Base-by-base conservation (phyloP, 2,888 invertebrate species). In the Ethmia dodecea region DNA sequence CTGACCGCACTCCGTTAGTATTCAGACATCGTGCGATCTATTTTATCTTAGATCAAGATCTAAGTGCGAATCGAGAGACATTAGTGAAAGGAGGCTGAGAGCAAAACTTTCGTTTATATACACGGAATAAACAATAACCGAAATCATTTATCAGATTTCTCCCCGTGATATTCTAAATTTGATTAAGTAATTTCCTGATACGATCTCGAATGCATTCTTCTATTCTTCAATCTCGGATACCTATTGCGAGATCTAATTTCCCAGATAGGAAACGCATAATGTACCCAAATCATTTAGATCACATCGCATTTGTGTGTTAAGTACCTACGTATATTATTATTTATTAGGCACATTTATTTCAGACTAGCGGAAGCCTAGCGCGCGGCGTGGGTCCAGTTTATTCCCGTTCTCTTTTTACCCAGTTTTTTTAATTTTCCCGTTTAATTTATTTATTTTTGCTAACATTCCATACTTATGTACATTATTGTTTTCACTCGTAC, bases 21-120 rank as follows among this genome's bases (percentile, higher is more conserved):
- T 68, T 73, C 76, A 74, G 76, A 73, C 75, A 68, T 71, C 71
- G 68, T 66, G 70, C 72, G 76, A 81, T 81, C 78, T 77, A 79
- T 79, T 78, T 81, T 80, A 84, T 84, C 84, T 65, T 50, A 60
- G 56, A 67, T 71, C 64, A 74, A 72, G 66, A 84, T 81, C 78
- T 79, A 60, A 66, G 66, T 71, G 63, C 62, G 60, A 74, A 66
- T 71, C 71, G 56, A 77, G 76, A 81, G 75, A 72, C 72, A 77
- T 74, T 70, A 79, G 84, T 80, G 84, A 86, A 84, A 86, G 83
- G 74, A 68, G 71, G 67, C 66, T 70, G 66, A 71, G 68, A 73
- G 61, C 49, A 57, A 60, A 71, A 73, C 77, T 80, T 71, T 73
- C 73, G 72, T 70, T 78, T 74, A 76, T 72, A 62, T 68, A 72